Evolutionary conservation across 2,797 vertebrate species (phyloP), one percentile per base, ranked within the genome.

Genomic region (Argya squamiceps): DNA sequence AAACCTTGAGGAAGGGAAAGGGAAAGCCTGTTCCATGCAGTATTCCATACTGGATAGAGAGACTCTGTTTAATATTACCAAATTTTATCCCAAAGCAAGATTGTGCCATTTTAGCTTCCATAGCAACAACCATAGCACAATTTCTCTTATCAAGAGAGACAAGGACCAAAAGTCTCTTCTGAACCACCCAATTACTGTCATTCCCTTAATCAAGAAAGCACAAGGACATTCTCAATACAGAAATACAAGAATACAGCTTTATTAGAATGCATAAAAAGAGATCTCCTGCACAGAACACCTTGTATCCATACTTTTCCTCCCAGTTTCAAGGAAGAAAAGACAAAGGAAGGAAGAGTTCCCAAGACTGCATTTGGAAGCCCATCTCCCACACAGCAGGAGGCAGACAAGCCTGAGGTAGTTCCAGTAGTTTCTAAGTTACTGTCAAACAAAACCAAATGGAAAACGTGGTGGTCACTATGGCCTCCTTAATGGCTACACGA

Each of bases 1-100:
- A 47, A 8, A 1, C 41, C 29, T 4, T 4, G 12, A 82, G 41
- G 3, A 59, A 49, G 53, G 32, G 44, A 80, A 77, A 81, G 37
- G 24, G 9, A n/a, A 91, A 63, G 36, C 18, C 36, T 50, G 56
- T 11, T 39, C 73, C 12, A 8, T 21, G 44, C 34, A 22, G 0
- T 24, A 23, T 29, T 74, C 43, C 71, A 34, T 27, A 23, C 0
- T 16, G 26, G 21, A 65, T 1, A 59, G 37, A 2, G 0, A 59
- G 17, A 22, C 34, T 64, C 2, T 0, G 1, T 36, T 74, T 37
- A 55, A 16, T 3, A 9, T 21, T 3, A 63, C 5, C 60, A 44
- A 13, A 55, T 47, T 63, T 77, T 17, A 79, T 34, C 60, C 86
- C 47, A 89, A 62, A 83, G 12, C 60, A 65, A 29, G 22, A 24